Evolutionary conservation across 2,888 invertebrate species (phyloP).

Genomic region (Dryadula phaetusa): DNA sequence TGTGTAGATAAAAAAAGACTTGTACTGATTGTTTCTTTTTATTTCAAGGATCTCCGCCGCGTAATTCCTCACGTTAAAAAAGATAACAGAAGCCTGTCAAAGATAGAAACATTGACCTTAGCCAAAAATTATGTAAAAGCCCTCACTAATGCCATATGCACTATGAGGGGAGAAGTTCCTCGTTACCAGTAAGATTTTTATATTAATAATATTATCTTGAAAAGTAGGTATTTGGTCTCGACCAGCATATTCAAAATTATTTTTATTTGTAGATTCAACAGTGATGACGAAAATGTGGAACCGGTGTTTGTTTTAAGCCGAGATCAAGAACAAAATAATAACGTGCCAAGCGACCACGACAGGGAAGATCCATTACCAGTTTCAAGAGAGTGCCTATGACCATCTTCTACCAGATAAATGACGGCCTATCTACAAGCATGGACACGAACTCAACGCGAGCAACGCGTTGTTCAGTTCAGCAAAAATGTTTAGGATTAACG

Average conservation of each 20-base stretch:
- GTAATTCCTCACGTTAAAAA: constrained; percentile 95
- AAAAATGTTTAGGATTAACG: constrained; percentile 27
- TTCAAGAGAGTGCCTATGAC: constrained; percentile 58
- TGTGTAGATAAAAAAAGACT: too few species aligned
- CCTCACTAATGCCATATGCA: constrained; percentile 93
- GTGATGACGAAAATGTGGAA: constrained; percentile 71
- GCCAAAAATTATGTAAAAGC: constrained; percentile 96
- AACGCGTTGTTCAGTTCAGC: constrained; percentile 28
- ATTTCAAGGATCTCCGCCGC: constrained; percentile 89
- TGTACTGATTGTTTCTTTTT: background rate
- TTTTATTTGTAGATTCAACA: constrained; percentile 61
- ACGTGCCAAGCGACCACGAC: constrained; percentile 59
- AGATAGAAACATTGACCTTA: constrained; percentile 94
- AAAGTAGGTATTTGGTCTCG: background rate
- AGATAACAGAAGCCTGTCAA: constrained; percentile 92
- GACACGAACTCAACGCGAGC: constrained; percentile 24
- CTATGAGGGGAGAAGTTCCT: constrained; percentile 88
- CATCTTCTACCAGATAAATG: constrained; percentile 27
- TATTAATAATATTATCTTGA: too few species aligned
- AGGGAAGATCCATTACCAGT: constrained; percentile 50
- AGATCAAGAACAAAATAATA: constrained; percentile 70
- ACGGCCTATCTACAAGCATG: constrained; percentile 30
- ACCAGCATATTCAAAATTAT: constrained; percentile 40
- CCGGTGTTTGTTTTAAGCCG: constrained; percentile 68
- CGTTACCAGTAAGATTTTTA: constrained; percentile 69